phyloP scores from a whole-genome alignment of 1,140 invertebrate species.

The Cherax quadricarinatus region DNA sequence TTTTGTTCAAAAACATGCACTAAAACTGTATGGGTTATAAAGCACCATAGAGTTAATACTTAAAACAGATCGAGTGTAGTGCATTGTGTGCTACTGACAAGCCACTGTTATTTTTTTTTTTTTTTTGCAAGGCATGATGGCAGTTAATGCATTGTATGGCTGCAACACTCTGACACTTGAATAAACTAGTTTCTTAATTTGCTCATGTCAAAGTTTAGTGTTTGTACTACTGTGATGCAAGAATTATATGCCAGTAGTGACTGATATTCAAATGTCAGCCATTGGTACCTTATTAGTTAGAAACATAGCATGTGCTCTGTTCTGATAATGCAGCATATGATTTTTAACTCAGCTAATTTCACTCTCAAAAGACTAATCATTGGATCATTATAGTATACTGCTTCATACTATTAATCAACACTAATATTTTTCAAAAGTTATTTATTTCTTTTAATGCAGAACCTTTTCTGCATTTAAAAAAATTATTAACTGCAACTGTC shows the following conservation, averaged over 20 bases:
- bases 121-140: not conserved
- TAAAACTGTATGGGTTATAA: too few species aligned
- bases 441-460: constrained; percentile 10
- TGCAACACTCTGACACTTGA: not conserved
- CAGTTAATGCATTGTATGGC: not conserved
- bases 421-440: not conserved
- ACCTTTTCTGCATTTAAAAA: not conserved
- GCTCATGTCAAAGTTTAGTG: too few species aligned
- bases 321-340: not conserved
- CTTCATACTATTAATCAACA: not conserved
- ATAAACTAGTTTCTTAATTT: not conserved
- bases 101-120: not conserved
- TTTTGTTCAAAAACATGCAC: not conserved
- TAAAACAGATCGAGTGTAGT: too few species aligned
- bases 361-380: not conserved
- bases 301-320: constrained; percentile 13
- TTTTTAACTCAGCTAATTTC: constrained; percentile 4
- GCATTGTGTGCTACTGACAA: too few species aligned
- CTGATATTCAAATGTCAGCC: constrained; percentile 4
- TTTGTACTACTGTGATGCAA: too few species aligned
- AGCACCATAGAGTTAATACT: too few species aligned
- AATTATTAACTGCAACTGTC: not conserved
- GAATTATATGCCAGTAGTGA: not conserved
- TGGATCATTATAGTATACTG: not conserved
- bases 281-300: not conserved